These are phyloP conservation scores for Gopherus flavomarginatus DNA, from an alignment of 2,113 vertebrate species.

Conservation along the genomic window DNA sequence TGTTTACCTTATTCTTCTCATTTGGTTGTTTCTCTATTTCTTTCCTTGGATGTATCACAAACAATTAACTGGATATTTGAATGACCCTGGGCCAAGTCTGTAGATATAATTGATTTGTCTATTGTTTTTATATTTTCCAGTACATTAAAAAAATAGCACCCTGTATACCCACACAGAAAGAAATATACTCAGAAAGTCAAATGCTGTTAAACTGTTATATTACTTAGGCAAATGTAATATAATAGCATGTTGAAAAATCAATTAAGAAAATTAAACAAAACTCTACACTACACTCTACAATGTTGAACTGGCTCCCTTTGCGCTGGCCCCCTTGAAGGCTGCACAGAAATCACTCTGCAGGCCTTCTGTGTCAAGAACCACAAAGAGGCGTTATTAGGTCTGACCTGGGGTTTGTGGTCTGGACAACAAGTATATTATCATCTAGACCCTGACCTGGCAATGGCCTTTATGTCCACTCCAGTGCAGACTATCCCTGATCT, in stretches of 20 bases:
- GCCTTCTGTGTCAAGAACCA: not conserved
- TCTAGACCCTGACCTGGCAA: fast-evolving
- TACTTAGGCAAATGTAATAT: not conserved
- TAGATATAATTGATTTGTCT: not conserved
- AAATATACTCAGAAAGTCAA: not conserved
- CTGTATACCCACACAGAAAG: not conserved
- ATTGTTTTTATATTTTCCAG: not conserved
- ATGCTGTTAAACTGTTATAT: not conserved
- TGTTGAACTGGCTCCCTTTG: not conserved
- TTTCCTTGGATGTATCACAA: conserved; percentile 11
- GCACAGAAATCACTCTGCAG: not conserved
- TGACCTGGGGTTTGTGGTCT: not conserved
- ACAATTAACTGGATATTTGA: not conserved
- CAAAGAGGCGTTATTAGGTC: not conserved
- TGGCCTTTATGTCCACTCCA: not conserved
- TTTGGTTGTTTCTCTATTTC: not conserved
- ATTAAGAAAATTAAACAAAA: conserved; percentile 25
- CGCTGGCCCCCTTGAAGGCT: not conserved
- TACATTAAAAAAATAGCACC: not conserved
- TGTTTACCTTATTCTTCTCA: conserved; percentile 26
- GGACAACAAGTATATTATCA: not conserved
- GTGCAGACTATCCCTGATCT: not conserved
- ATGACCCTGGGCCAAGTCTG: not conserved
- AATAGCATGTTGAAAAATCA: not conserved
- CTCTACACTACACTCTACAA: not conserved